Evolutionary conservation across 2,113 vertebrate species (phyloP).

Genomic region (Ophiodon elongatus): DNA sequence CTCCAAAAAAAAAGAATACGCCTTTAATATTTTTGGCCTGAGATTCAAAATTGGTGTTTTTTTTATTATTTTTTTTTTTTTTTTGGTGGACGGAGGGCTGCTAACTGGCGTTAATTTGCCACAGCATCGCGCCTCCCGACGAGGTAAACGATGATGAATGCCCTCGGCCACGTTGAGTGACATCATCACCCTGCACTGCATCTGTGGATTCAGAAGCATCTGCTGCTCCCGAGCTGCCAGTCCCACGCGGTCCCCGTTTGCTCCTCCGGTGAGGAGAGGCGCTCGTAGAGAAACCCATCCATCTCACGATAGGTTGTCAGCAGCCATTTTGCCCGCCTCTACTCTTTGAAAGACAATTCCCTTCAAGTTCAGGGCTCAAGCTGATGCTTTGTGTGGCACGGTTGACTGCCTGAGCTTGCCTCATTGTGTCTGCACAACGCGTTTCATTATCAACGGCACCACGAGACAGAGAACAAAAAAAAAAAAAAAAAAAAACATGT

Average conservation of each 20-base stretch:
- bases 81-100: background rate
- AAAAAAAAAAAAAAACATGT: background rate
- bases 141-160: slow-evolving; percentile 68
- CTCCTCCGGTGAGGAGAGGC: background rate
- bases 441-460: slow-evolving; percentile 4
- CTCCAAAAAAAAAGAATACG: background rate
- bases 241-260: background rate
- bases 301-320: background rate
- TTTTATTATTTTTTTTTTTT: slow-evolving; percentile 1
- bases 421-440: slow-evolving; percentile 20
- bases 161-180: slow-evolving; percentile 39
- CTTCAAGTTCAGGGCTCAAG: slow-evolving; percentile 33
- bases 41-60: background rate
- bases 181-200: slow-evolving; percentile 47
- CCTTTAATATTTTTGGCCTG: background rate
- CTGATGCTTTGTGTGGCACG: slow-evolving; percentile 11
- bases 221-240: slow-evolving; percentile 54
- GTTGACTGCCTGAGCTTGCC: slow-evolving; percentile 17
- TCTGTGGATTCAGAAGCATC: slow-evolving; percentile 64
- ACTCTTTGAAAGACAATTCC: slow-evolving; percentile 32
- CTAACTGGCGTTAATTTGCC: slow-evolving; percentile 53
- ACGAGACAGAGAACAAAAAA: background rate
- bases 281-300: background rate
- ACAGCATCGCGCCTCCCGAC: slow-evolving; percentile 47
- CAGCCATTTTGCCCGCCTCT: background rate